These are phyloP conservation scores for Ranitomeya variabilis DNA, from an alignment of 2,113 vertebrate species.

Conservation along the genomic window DNA sequence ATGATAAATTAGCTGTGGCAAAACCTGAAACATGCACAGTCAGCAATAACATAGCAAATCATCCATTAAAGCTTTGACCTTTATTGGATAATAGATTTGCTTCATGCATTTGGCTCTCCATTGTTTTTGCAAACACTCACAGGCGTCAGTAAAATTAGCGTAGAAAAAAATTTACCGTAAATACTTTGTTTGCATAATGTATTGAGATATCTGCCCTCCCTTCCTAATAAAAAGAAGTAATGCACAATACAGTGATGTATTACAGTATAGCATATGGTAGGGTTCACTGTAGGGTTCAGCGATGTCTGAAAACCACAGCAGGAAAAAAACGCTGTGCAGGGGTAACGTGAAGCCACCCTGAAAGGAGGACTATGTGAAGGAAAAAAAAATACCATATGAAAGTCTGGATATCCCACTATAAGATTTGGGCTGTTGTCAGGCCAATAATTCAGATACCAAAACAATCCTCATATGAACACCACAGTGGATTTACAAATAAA, in stretches of 20 bases:
- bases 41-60: conserved; percentile 46
- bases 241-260: background rate
- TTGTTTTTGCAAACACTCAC: background rate
- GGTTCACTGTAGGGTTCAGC: too few species aligned
- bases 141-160: background rate
- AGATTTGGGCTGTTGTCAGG: too few species aligned
- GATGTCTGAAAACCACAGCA: too few species aligned
- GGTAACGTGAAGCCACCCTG: too few species aligned
- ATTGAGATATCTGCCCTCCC: background rate
- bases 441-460: too few species aligned
- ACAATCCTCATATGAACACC: too few species aligned
- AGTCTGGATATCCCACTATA: too few species aligned
- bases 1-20: conserved; percentile 48
- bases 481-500: too few species aligned
- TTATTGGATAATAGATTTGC: conserved; percentile 37
- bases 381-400: too few species aligned
- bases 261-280: too few species aligned
- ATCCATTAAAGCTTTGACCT: conserved; percentile 46
- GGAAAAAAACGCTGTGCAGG: too few species aligned
- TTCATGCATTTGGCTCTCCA: conserved; percentile 3
- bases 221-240: background rate
- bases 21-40: conserved; percentile 29
- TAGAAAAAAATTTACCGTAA: background rate
- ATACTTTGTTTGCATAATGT: background rate
- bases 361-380: too few species aligned